Evolutionary conservation across 2,797 vertebrate species (phyloP).

Genomic region (Halcyon chelicuti): DNA sequence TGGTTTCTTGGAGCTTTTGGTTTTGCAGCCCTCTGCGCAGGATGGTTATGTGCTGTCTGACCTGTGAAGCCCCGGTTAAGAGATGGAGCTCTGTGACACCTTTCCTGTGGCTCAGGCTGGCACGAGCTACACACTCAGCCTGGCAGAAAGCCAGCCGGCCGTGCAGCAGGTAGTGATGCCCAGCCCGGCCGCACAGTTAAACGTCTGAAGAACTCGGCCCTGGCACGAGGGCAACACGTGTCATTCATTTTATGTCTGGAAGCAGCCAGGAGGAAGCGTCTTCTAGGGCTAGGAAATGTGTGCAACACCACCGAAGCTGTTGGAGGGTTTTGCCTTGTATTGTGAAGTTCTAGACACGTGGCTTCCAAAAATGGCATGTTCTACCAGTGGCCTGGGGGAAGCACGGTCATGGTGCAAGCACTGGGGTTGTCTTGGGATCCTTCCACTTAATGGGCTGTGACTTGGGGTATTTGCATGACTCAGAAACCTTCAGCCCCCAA

Average conservation of each 20-base stretch:
- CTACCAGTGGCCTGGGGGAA: rapidly evolving
- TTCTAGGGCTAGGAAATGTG: background rate
- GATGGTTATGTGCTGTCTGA: background rate
- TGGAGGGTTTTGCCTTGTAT: background rate
- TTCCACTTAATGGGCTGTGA: background rate
- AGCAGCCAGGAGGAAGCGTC: background rate
- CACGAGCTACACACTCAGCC: background rate
- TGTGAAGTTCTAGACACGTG: rapidly evolving
- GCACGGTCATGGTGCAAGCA: rapidly evolving
- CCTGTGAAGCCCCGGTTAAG: background rate
- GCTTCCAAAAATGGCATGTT: rapidly evolving
- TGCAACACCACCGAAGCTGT: background rate
- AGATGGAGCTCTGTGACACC: background rate
- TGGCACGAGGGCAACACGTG: background rate
- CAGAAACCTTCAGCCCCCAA: background rate
- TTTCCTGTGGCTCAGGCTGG: background rate
- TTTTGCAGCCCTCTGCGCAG: background rate
- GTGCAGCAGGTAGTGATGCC: rapidly evolving
- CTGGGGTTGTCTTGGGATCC: background rate
- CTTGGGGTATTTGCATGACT: background rate
- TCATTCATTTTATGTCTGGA: background rate
- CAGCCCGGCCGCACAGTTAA: background rate
- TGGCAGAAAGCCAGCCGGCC: background rate
- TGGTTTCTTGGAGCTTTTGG: background rate
- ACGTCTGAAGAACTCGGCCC: background rate